Conservation (phyloP, 2,113 vertebrate genomes). For the Peromyscus maniculatus region DNA sequence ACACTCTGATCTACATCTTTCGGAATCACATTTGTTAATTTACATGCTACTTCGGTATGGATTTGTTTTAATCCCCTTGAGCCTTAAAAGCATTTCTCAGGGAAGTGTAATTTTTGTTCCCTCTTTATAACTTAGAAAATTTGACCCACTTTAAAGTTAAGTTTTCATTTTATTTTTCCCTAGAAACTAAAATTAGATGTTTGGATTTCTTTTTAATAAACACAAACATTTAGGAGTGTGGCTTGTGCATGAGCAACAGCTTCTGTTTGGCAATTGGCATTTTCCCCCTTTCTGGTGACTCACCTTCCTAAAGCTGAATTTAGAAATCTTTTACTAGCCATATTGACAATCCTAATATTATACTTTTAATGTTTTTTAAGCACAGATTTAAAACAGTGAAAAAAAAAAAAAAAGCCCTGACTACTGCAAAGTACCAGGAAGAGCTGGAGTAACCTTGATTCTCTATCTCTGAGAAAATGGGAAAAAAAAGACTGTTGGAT, state of each 20-base stretch:
- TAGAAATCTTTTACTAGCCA: slow-evolving; percentile 77
- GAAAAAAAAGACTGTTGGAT: neutral
- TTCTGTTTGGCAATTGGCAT: slow-evolving; percentile 78
- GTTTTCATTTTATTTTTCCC: slow-evolving; percentile 73
- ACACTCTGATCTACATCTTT: neutral
- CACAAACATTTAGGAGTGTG: slow-evolving; percentile 73
- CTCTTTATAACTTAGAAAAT: slow-evolving; percentile 60
- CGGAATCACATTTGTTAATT: slow-evolving; percentile 8
- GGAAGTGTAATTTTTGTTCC: neutral
- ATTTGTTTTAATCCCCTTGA: slow-evolving; percentile 49
- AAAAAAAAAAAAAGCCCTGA: slow-evolving; percentile 34
- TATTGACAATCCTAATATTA: slow-evolving; percentile 76
- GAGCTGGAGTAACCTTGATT: neutral
- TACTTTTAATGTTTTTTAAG: slow-evolving; percentile 65
- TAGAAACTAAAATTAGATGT: slow-evolving; percentile 81
- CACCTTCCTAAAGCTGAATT: slow-evolving; percentile 78
- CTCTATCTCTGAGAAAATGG: neutral
- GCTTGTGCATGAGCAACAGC: slow-evolving; percentile 74
- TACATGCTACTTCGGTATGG: neutral
- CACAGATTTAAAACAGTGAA: slow-evolving; percentile 56
- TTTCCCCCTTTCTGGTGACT: slow-evolving; percentile 65
- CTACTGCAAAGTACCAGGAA: slow-evolving; percentile 46
- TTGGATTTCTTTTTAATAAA: slow-evolving; percentile 79
- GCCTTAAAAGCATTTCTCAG: slow-evolving; percentile 58
- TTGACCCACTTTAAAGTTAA: slow-evolving; percentile 79